Percentiles rank a stretch among this genome's conserved stretches.
These are phyloP conservation scores for Torymus tubicola DNA, from an alignment of 2,888 invertebrate genomes.

Conservation along the genomic window DNA sequence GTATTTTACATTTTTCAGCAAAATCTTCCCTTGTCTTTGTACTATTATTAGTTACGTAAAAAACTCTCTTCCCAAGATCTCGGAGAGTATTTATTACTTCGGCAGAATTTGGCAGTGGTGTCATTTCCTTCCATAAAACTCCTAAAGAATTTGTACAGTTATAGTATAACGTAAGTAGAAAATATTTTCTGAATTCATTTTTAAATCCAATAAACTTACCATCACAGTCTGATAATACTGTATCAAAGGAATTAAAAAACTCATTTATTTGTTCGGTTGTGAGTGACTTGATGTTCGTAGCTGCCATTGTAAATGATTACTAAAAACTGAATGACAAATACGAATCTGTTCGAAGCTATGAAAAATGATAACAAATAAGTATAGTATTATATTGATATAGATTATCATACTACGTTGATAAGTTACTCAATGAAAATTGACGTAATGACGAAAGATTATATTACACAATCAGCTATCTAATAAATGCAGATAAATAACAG, in stretches of 20 bases:
- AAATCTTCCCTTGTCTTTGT: slow-evolving; percentile 80
- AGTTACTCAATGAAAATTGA: too few relatives aligned
- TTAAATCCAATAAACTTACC: slow-evolving; percentile 71
- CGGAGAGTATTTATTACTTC: slow-evolving; percentile 77
- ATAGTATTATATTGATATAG: too few relatives aligned
- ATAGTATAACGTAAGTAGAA: too few relatives aligned
- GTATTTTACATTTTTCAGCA: slow-evolving; percentile 78
- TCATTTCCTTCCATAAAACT: slow-evolving; percentile 79
- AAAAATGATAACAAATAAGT: too few relatives aligned
- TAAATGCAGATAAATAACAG: too few relatives aligned
- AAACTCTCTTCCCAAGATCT: slow-evolving; percentile 79
- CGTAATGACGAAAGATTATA: too few relatives aligned
- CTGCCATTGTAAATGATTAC: slow-evolving; percentile 57
- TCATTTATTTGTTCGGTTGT: slow-evolving; percentile 64
- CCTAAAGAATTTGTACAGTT: slow-evolving; percentile 70
- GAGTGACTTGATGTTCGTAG: slow-evolving; percentile 60
- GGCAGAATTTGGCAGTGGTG: slow-evolving; percentile 77
- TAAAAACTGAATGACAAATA: too few relatives aligned
- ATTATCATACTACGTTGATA: too few relatives aligned
- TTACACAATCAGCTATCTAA: too few relatives aligned
- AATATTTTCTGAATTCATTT: neutral
- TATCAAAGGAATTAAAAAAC: slow-evolving; percentile 78
- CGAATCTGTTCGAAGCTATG: too few relatives aligned
- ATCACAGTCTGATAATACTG: slow-evolving; percentile 80
- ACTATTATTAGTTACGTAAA: slow-evolving; percentile 84